A percentile compares a stretch with the other conserved stretches of the same genome.
Evolutionary conservation across 2,888 invertebrate genomes (phyloP).

Genomic region (Ephialtes manifestator): DNA sequence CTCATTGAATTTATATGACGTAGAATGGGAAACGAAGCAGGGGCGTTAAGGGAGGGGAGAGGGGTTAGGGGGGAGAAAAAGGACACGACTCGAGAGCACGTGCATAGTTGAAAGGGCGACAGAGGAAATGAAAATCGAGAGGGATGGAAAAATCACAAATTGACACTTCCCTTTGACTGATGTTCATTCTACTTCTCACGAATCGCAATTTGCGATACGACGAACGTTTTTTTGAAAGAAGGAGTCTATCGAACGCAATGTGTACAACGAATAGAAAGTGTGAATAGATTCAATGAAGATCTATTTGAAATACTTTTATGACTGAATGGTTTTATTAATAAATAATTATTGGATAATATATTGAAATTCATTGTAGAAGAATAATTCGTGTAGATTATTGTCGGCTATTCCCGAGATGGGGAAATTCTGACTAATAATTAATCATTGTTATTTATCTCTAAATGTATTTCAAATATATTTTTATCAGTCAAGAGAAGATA

Average conservation of each 20-base stretch:
- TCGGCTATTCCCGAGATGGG: too few relatives aligned
- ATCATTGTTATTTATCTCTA: too few relatives aligned
- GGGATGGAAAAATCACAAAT: neutral
- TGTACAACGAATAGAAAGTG: neutral
- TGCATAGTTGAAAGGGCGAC: neutral
- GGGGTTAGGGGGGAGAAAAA: neutral
- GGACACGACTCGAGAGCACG: neutral
- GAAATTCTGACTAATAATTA: too few relatives aligned
- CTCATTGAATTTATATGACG: neutral
- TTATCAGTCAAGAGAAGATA: too few relatives aligned
- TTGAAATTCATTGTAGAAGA: too few relatives aligned
- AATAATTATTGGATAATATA: too few relatives aligned
- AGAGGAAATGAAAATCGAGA: slow-evolving; percentile 8
- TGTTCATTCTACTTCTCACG: neutral
- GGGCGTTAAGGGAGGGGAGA: too few relatives aligned
- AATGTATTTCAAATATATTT: too few relatives aligned
- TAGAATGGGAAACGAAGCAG: neutral
- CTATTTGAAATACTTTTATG: too few relatives aligned
- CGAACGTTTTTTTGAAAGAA: neutral
- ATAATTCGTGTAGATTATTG: too few relatives aligned
- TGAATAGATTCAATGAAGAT: neutral
- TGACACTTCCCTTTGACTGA: neutral
- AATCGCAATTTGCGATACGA: neutral
- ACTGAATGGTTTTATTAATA: too few relatives aligned
- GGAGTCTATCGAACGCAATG: neutral